Conservation (phyloP, 23 tunicate species). For the Ascidia mentula region DNA sequence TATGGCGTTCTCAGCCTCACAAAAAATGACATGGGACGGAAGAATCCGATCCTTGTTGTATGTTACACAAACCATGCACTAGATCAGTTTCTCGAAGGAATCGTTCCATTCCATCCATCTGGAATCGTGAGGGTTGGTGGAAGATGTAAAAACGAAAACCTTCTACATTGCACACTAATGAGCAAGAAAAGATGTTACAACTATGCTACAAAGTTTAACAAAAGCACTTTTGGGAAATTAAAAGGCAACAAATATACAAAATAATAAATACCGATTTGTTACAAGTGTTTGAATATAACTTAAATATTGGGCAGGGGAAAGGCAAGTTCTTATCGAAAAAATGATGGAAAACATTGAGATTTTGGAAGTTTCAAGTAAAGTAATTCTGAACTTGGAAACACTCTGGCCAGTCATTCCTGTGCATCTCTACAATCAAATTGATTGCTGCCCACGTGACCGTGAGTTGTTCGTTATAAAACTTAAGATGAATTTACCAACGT, state of each 20-base stretch:
- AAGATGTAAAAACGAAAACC: slow-evolving; percentile 54
- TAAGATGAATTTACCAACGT: too few relatives aligned
- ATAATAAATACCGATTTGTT: too few relatives aligned
- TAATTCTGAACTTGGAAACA: slow-evolving; percentile 19
- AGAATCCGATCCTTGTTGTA: slow-evolving; percentile 62
- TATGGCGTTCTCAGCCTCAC: too few relatives aligned
- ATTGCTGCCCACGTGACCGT: neutral
- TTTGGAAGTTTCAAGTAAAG: slow-evolving; percentile 41
- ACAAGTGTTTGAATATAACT: too few relatives aligned
- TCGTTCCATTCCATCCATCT: slow-evolving; percentile 31
- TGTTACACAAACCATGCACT: slow-evolving; percentile 97
- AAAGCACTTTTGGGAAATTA: slow-evolving; percentile 41
- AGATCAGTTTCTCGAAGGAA: slow-evolving; percentile 96
- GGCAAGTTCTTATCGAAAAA: neutral
- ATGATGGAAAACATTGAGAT: slow-evolving; percentile 19
- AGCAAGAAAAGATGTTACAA: slow-evolving; percentile 18
- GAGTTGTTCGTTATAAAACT: too few relatives aligned
- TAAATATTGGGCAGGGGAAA: slow-evolving; percentile 20
- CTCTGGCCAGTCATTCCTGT: slow-evolving; percentile 33
- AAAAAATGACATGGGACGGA: neutral
- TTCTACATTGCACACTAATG: slow-evolving; percentile 46
- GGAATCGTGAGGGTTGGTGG: slow-evolving; percentile 84
- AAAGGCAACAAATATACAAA: slow-evolving; percentile 13
- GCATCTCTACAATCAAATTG: slow-evolving; percentile 29
- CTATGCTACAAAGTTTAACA: neutral